phyloP scores from a whole-genome alignment of 1,140 invertebrate species.

The Brachionus asplanchnoidis region DNA sequence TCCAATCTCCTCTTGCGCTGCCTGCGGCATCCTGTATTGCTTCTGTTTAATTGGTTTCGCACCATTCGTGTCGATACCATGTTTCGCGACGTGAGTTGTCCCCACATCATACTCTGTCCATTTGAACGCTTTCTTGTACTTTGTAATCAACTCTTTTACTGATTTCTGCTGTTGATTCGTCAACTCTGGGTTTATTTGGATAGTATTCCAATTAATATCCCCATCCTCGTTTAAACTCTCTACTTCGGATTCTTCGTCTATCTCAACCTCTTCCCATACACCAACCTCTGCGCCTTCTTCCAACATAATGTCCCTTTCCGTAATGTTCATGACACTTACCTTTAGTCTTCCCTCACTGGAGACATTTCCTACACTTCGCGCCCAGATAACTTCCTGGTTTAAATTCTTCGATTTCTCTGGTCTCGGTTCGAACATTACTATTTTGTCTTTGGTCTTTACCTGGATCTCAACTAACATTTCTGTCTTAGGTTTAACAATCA shows the following conservation, averaged over 20 bases:
- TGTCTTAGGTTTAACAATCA: background rate
- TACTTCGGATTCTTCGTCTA: background rate
- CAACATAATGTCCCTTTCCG: background rate
- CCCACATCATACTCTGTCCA: constrained; percentile 43
- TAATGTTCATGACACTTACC: background rate
- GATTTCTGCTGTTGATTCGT: background rate
- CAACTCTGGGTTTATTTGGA: constrained; percentile 47
- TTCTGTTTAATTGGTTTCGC: constrained; percentile 44
- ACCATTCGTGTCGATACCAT: constrained; percentile 47
- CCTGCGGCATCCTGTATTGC: constrained; percentile 28
- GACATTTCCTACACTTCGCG: background rate
- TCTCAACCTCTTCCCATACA: background rate
- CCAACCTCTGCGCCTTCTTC: background rate
- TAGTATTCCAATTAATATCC: constrained; percentile 49
- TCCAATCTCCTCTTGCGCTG: constrained; percentile 1
- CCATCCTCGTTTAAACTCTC: background rate
- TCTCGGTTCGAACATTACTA: background rate
- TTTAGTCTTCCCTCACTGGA: background rate
- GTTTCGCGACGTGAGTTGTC: constrained; percentile 44
- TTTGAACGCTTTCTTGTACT: constrained; percentile 33
- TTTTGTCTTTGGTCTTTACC: background rate
- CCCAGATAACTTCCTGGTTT: constrained; percentile 3
- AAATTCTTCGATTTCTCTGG: background rate
- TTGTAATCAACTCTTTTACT: background rate
- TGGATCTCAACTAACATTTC: background rate